phyloP scores from a whole-genome alignment of 2,113 vertebrate species.

The Psephotus haematonotus region DNA sequence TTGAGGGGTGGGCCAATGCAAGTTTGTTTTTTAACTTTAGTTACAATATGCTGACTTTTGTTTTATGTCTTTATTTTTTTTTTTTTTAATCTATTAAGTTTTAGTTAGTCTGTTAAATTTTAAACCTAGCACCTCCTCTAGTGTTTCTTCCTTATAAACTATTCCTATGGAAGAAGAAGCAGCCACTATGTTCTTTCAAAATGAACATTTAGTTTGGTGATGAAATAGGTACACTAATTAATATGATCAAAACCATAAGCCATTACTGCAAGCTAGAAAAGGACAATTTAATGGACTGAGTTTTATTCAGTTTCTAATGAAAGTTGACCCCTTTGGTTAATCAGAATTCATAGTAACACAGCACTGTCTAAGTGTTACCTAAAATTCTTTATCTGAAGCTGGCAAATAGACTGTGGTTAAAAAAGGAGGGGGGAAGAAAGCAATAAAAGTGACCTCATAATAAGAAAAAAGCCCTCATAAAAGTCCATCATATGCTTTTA shows the following conservation, averaged over 20 bases:
- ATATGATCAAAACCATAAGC: slow-evolving; percentile 41
- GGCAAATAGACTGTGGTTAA: not conserved
- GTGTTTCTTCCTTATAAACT: not conserved
- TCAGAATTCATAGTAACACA: slow-evolving; percentile 48
- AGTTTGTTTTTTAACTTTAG: no score
- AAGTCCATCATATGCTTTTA: not conserved
- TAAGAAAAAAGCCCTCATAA: slow-evolving; percentile 31
- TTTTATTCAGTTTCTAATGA: slow-evolving; percentile 58
- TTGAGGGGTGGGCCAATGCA: no score
- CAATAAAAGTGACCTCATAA: slow-evolving; percentile 3
- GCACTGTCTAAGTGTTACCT: not conserved
- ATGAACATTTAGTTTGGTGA: not conserved
- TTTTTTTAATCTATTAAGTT: not conserved
- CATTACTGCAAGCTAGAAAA: slow-evolving; percentile 13
- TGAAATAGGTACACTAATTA: slow-evolving; percentile 27
- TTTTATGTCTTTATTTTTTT: not conserved
- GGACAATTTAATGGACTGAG: slow-evolving; percentile 47
- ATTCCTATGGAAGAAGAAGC: not conserved
- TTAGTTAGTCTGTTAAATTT: not conserved
- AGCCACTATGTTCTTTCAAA: not conserved
- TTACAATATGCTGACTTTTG: not conserved
- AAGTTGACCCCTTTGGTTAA: slow-evolving; percentile 45
- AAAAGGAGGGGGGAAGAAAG: not conserved
- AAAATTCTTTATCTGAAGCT: slow-evolving; percentile 25
- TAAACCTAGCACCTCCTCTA: not conserved